These are phyloP conservation scores for Tenodera sinensis DNA, from an alignment of 2,888 invertebrate genomes.

Conservation along the genomic window DNA sequence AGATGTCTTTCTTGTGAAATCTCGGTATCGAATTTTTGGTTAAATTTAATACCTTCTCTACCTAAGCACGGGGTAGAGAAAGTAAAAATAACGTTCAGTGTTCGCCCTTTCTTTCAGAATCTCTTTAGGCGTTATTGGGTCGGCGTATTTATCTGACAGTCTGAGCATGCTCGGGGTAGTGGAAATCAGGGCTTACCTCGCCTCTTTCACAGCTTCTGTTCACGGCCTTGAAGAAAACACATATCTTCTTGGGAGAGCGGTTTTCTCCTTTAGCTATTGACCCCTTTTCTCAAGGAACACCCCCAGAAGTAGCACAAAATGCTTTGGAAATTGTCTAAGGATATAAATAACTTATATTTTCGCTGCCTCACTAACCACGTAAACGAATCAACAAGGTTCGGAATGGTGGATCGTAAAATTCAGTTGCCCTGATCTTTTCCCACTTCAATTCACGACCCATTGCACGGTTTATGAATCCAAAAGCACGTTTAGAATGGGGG, in stretches of 20 bases:
- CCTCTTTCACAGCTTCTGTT: too few relatives aligned
- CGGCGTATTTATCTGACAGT: too few relatives aligned
- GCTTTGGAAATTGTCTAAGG: neutral
- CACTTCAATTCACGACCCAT: neutral
- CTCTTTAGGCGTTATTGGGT: too few relatives aligned
- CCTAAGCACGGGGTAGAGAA: too few relatives aligned
- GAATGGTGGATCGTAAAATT: neutral
- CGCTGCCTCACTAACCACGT: neutral
- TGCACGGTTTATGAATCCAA: neutral
- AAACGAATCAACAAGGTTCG: neutral
- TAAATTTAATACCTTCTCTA: too few relatives aligned
- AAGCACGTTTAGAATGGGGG: neutral
- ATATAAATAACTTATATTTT: neutral
- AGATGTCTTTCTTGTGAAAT: too few relatives aligned
- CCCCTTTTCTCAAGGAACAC: neutral
- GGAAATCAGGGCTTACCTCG: too few relatives aligned
- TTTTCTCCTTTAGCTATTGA: neutral
- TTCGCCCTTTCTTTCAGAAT: too few relatives aligned
- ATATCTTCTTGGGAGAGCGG: neutral
- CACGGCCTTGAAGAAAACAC: neutral
- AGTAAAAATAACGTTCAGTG: too few relatives aligned
- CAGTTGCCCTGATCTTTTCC: neutral
- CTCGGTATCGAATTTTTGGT: too few relatives aligned
- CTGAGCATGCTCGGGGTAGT: too few relatives aligned
- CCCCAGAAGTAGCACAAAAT: neutral